These are phyloP conservation scores for Incurvaria masculella DNA, from an alignment of 2,888 invertebrate genomes.

Conservation along the genomic window DNA sequence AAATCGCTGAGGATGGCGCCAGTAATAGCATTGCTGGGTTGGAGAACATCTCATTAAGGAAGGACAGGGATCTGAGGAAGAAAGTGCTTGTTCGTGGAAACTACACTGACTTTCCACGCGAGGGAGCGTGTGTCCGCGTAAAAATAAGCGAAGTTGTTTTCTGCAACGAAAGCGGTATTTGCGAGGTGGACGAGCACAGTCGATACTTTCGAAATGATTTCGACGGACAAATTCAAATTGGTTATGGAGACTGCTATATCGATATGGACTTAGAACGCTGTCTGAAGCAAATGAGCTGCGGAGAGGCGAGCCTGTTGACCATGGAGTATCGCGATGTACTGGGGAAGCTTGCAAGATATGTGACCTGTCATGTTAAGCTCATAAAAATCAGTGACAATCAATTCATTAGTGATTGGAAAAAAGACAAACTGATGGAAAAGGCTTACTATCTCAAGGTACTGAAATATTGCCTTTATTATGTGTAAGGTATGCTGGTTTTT, in stretches of 20 bases:
- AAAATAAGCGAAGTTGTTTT: constrained; percentile 30
- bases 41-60: background rate
- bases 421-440: constrained; percentile 46
- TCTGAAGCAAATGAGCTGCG: constrained; percentile 50
- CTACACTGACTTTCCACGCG: constrained; percentile 38
- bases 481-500: too few species aligned
- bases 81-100: constrained; percentile 37
- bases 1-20: too few species aligned
- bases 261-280: constrained; percentile 54
- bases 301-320: constrained; percentile 39
- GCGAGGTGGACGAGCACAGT: constrained; percentile 33
- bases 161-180: constrained; percentile 24
- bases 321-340: constrained; percentile 32
- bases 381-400: constrained; percentile 41
- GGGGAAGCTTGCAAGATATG: constrained; percentile 27
- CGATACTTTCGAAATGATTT: constrained; percentile 30
- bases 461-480: too few species aligned
- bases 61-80: constrained; percentile 38
- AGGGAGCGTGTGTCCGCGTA: constrained; percentile 43
- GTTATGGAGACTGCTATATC: constrained; percentile 42
- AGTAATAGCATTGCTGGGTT: background rate
- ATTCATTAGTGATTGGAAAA: constrained; percentile 56
- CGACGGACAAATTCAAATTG: constrained; percentile 46
- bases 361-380: constrained; percentile 42
- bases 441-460: too few species aligned